phyloP scores from a whole-genome alignment of 2,797 vertebrate species.

The Bradypodion ventrale region DNA sequence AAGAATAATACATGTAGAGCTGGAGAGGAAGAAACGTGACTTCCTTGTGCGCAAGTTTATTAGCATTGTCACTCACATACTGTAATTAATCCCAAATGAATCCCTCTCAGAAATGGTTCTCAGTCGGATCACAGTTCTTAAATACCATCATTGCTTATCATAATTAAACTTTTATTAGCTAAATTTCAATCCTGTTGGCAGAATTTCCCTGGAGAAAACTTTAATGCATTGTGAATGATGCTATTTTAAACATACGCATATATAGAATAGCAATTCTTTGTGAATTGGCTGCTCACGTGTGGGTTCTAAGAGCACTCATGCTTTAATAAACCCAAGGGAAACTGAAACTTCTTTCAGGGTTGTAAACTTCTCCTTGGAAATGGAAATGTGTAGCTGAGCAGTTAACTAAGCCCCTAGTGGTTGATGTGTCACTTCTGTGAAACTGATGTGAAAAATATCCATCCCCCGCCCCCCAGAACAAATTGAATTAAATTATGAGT shows the following conservation, averaged over 20 bases:
- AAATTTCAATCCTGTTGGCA: constrained; percentile 59
- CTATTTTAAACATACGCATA: constrained; percentile 9
- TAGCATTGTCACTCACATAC: constrained; percentile 66
- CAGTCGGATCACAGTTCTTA: constrained; percentile 72
- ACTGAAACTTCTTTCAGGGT: constrained; percentile 31
- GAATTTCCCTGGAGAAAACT: constrained; percentile 43
- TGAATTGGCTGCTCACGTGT: constrained; percentile 51
- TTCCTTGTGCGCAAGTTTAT: constrained; percentile 67
- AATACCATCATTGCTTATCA: constrained; percentile 68
- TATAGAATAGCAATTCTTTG: constrained; percentile 36
- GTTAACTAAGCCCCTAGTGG: background rate
- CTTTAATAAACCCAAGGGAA: constrained; percentile 37
- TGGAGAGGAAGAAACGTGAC: constrained; percentile 30
- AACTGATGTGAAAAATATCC: too few relatives aligned
- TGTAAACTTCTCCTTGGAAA: constrained; percentile 10
- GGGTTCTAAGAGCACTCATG: constrained; percentile 4
- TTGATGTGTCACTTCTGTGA: too few relatives aligned
- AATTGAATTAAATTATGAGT: background rate
- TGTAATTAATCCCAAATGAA: constrained; percentile 68
- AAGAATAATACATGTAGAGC: constrained; percentile 57
- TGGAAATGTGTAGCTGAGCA: background rate
- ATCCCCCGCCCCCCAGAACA: too few relatives aligned
- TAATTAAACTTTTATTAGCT: constrained; percentile 75
- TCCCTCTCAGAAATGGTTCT: constrained; percentile 64
- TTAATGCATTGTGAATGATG: constrained; percentile 34